phyloP scores from a whole-genome alignment of 2,797 vertebrate genomes.

The Myotis myotis region DNA sequence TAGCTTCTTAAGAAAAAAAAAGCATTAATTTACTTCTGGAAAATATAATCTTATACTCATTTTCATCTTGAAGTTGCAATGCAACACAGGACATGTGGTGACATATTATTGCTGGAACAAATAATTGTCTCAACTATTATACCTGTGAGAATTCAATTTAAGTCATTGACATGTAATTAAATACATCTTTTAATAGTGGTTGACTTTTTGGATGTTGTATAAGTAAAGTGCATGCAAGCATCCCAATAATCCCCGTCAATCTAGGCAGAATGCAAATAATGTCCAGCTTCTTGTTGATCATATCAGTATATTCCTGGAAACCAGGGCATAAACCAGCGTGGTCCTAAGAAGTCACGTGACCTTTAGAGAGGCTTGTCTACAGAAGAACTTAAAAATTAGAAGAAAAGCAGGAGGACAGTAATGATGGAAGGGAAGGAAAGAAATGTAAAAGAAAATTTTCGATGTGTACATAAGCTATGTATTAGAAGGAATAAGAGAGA shows the following conservation, averaged over 20 bases:
- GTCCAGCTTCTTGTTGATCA: background rate
- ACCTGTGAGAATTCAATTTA: background rate
- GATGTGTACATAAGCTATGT: background rate
- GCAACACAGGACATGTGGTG: background rate
- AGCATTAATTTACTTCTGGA: conserved; percentile 1
- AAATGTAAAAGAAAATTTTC: background rate
- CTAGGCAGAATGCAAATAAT: background rate
- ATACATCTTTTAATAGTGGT: background rate
- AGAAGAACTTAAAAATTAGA: background rate
- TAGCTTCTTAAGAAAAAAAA: background rate
- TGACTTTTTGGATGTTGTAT: conserved; percentile 3
- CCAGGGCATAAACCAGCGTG: background rate
- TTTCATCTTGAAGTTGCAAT: conserved; percentile 17
- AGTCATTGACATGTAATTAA: conserved; percentile 4
- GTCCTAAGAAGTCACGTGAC: background rate
- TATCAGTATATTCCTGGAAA: background rate
- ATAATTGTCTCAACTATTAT: conserved; percentile 19
- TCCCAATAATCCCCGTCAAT: background rate
- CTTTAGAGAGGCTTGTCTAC: background rate
- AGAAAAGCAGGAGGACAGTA: background rate
- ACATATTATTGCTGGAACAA: background rate
- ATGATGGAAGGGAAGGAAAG: background rate
- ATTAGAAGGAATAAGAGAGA: background rate
- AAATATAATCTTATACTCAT: background rate
- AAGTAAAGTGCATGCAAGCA: background rate